A percentile compares a stretch with the other conserved stretches of the same genome.
Conservation (phyloP, 2,888 invertebrate species). For the Calameuta filiformis region DNA sequence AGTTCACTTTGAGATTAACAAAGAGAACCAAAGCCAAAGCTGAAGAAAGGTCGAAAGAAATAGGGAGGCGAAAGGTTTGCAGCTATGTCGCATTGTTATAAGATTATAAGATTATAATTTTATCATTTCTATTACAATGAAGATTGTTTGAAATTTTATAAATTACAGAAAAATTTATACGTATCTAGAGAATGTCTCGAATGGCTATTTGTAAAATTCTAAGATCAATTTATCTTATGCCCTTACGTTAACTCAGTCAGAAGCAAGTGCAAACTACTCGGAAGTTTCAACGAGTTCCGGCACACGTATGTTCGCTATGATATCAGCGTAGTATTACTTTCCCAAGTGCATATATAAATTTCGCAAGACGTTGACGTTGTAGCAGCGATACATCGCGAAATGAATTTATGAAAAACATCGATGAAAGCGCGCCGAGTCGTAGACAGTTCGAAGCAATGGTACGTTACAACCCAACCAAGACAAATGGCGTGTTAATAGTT, state of each 20-base stretch:
- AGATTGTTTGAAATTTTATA: neutral
- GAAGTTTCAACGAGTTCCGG: neutral
- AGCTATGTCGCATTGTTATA: neutral
- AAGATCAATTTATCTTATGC: neutral
- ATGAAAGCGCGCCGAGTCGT: neutral
- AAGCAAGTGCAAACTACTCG: neutral
- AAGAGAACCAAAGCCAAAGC: neutral
- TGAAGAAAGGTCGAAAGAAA: neutral
- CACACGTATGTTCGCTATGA: neutral
- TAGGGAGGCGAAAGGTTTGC: neutral
- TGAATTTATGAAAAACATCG: neutral
- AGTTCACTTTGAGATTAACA: neutral
- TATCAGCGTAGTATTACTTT: neutral
- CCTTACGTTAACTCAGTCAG: neutral
- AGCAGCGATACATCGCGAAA: neutral
- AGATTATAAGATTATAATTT: neutral
- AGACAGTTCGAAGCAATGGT: neutral
- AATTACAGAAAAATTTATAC: no score
- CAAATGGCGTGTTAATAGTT: neutral
- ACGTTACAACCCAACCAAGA: neutral
- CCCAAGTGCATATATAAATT: neutral
- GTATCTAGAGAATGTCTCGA: neutral
- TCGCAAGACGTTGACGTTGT: neutral
- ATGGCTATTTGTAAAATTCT: neutral
- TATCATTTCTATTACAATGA: neutral